These are phyloP conservation scores for Embiotoca jacksoni DNA, from an alignment of 2,113 vertebrate species.

Conservation along the genomic window DNA sequence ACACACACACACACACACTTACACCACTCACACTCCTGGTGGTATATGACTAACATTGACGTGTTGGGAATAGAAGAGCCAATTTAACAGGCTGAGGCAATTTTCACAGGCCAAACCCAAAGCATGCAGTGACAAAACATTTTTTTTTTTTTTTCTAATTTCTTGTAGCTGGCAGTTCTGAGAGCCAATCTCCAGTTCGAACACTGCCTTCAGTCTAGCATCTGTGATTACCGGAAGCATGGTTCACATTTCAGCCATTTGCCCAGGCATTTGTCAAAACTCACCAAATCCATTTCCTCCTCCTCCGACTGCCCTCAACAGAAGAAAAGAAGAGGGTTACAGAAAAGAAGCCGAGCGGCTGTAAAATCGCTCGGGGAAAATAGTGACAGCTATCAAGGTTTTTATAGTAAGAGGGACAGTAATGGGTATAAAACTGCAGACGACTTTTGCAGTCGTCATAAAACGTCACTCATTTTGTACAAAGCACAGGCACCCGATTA, in stretches of 20 bases:
- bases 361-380: conserved; percentile 27
- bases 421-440: conserved; percentile 21
- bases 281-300: conserved; percentile 99
- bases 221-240: conserved; percentile 59
- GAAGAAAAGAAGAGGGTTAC: conserved; percentile 80
- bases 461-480: conserved; percentile 19
- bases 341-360: conserved; percentile 52
- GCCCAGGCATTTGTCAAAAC: conserved; percentile 83
- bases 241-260: conserved; percentile 68
- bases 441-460: conserved; percentile 25
- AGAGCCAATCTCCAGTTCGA: conserved; percentile 54
- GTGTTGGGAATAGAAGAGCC: conserved; percentile 58
- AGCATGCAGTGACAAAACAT: conserved; percentile 79
- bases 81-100: conserved; percentile 71
- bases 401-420: conserved; percentile 26
- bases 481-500: neutral
- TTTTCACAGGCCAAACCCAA: conserved; percentile 76
- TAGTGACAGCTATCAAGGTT: conserved; percentile 20
- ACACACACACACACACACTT: neutral
- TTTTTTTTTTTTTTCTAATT: conserved; percentile 14
- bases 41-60: conserved; percentile 60
- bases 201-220: conserved; percentile 48
- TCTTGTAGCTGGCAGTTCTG: conserved; percentile 47
- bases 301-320: conserved; percentile 96
- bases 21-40: conserved; percentile 15